Conservation (phyloP, 2,113 vertebrate genomes). For the Maccullochella peelii region DNA sequence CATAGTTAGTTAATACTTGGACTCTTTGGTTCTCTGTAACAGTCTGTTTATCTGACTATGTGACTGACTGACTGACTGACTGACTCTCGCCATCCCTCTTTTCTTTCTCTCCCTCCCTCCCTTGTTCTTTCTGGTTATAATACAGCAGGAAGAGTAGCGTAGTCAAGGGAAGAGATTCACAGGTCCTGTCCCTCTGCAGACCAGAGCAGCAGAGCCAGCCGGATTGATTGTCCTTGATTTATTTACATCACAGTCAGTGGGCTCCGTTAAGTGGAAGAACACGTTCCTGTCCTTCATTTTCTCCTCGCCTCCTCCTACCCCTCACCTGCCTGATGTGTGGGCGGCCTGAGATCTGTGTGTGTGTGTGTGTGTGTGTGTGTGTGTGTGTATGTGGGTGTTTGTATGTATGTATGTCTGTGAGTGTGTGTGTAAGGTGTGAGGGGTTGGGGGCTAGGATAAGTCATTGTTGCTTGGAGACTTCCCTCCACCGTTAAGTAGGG, state of each 20-base stretch:
- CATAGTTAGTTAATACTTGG: conserved; percentile 55
- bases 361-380: conserved; percentile 36
- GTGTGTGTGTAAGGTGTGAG: conserved; percentile 67
- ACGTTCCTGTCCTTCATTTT: conserved; percentile 33
- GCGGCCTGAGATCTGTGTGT: conserved; percentile 77
- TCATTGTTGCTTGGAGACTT: conserved; percentile 96
- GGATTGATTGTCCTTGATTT: conserved; percentile 78
- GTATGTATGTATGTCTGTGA: conserved; percentile 10
- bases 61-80: conserved; percentile 67
- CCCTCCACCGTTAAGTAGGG: conserved; percentile 94
- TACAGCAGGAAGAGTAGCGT: conserved; percentile 52
- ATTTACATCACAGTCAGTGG: conserved; percentile 82
- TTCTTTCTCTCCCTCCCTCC: conserved; percentile 13
- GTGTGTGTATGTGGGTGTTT: conserved; percentile 11
- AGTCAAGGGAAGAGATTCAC: conserved; percentile 48
- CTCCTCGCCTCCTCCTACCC: conserved; percentile 45
- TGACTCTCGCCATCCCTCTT: conserved; percentile 26
- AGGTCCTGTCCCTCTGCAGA: conserved; percentile 57
- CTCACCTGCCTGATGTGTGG: conserved; percentile 67
- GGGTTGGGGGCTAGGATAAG: conserved; percentile 91
- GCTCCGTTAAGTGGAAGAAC: conserved; percentile 73
- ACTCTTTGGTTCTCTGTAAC: conserved; percentile 83
- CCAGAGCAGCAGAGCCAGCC: conserved; percentile 61
- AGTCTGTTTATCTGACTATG: conserved; percentile 72
- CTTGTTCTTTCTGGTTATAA: conserved; percentile 42